Base-by-base conservation (phyloP, 2,888 invertebrate species). In the Phortica magna region DNA sequence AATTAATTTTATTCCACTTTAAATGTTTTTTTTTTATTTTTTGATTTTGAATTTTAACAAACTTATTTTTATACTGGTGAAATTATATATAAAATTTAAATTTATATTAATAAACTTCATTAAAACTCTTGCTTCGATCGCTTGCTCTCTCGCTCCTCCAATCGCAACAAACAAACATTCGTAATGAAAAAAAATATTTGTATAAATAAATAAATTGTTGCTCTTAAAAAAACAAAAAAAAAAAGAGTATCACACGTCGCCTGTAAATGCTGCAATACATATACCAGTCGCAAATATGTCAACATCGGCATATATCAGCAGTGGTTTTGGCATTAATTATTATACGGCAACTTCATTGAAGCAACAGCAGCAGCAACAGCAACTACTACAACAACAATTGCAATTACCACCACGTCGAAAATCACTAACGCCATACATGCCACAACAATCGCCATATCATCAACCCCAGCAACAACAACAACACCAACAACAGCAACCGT, bases 251-350 rank as follows among this genome's bases (percentile, higher is more conserved):
- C 90, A 89, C 76, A 22, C 31, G 39, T 5, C 55, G 10, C 14
- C 70, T 22, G 12, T 19, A 31, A 48, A 53, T 10, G 76, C 61
- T 10, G 75, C 76, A 19, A 77, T 79, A 73, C 84, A 84, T 75
- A 83, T 80, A 72, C 78, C 87, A 43, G 88, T 89, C 76, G 84
- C 88, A 41, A 84, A 79, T 76, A 88, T 90, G 89, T 84, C 89
- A 79, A 88, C 84, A 67, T 87, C 89, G 77, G 84, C 89, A 4
- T 89, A 89, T 73, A 85, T 90, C 77, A 89, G 85, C 81, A 84
- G 86, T 74, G 90, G 90, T 73, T 86, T 90, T 74, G 89, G 90
- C 79, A 90, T 90, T 74, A 90, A 90, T 83, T 90, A 90, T 82
- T 90, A 90, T 48, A 89, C 88, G 31, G 81, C 79, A 14, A 81